A percentile compares a stretch with the other conserved stretches of the same genome.
phyloP scores from a whole-genome alignment of 1,140 invertebrate species.

The Bombus sibiricus region DNA sequence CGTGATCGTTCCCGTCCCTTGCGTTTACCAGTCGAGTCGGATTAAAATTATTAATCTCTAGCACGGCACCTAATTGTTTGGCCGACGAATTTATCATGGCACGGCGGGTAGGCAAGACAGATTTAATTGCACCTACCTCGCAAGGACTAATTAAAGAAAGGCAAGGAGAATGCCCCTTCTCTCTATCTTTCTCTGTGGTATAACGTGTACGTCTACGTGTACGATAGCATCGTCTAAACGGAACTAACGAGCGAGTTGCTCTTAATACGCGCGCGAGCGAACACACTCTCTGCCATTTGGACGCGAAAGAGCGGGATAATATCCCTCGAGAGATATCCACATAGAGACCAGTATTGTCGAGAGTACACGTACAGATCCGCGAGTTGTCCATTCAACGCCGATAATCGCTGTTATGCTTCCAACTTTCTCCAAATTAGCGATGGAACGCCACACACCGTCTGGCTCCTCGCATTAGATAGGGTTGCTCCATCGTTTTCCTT shows the following conservation, averaged over 20 bases:
- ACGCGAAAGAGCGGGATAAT: background rate
- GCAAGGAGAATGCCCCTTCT: background rate
- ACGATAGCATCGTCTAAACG: slow-evolving; percentile 59
- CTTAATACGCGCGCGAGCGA: slow-evolving; percentile 37
- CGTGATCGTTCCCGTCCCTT: slow-evolving; percentile 15
- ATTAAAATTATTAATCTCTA: slow-evolving; percentile 43
- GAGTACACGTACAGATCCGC: background rate
- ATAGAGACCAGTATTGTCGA: slow-evolving; percentile 21
- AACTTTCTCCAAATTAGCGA: slow-evolving; percentile 78
- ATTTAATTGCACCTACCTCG: slow-evolving; percentile 49
- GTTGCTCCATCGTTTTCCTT: slow-evolving; percentile 65
- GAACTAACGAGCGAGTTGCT: slow-evolving; percentile 66
- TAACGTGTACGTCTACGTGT: background rate
- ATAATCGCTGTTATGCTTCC: slow-evolving; percentile 63
- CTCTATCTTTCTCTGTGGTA: background rate
- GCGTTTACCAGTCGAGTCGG: slow-evolving; percentile 8
- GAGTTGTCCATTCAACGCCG: slow-evolving; percentile 58
- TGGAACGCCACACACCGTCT: slow-evolving; percentile 58
- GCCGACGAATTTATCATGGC: slow-evolving; percentile 45
- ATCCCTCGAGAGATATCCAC: background rate
- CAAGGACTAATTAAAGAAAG: slow-evolving; percentile 54
- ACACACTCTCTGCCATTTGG: background rate
- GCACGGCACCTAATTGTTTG: slow-evolving; percentile 42
- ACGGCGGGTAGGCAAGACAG: slow-evolving; percentile 13
- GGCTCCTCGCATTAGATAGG: slow-evolving; percentile 71